Base-by-base conservation (phyloP, 2,113 vertebrate species). In the Eulemur rufifrons region DNA sequence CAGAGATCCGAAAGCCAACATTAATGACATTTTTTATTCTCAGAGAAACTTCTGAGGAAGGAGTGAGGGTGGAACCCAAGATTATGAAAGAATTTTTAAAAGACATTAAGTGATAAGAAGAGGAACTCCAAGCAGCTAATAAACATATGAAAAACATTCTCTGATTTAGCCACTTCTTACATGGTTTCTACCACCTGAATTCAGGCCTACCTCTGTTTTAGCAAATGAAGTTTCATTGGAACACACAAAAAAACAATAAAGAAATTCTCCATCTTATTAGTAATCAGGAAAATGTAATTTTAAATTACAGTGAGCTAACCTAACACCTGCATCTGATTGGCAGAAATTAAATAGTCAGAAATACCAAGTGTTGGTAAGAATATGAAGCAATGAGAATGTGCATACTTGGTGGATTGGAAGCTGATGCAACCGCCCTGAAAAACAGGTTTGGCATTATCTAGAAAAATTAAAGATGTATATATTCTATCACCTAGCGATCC, bases 281-380 rank as follows among this genome's bases (percentile, higher is more conserved):
- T 93, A 84, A 89, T 78, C 14, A 78, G 12, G n/a, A 89, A 69
- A 78, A 85, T 73, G 37, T 80, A 45, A 56, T 37, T 85, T 93
- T 66, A 81, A 37, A 71, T 93, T 63, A 78, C 29, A 63, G 4
- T 64, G 45, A 80, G 45, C 63, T 80, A 71, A 52, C 29, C 29
- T 89, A 78, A 78, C 34, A 37, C 45, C 77, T 80, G 63, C 20
- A 18, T 85, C 77, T 84, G 52, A 39, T 80, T 80, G 42, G 11
- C 45, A 61, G 29, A 89, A 89, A 32, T 89, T 77, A 84, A 83
- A 42, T 54, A 25, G 42, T 69, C 12, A 93, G 78, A 80, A 73
- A 69, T 85, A 89, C 6, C 45, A 93, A 78, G 18, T 89, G 37
- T 80, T 85, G 71, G n/a, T 93, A 90, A 89, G 63, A 78, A 63